phyloP scores from a whole-genome alignment of 2,797 vertebrate species.

The Selene dorsalis region DNA sequence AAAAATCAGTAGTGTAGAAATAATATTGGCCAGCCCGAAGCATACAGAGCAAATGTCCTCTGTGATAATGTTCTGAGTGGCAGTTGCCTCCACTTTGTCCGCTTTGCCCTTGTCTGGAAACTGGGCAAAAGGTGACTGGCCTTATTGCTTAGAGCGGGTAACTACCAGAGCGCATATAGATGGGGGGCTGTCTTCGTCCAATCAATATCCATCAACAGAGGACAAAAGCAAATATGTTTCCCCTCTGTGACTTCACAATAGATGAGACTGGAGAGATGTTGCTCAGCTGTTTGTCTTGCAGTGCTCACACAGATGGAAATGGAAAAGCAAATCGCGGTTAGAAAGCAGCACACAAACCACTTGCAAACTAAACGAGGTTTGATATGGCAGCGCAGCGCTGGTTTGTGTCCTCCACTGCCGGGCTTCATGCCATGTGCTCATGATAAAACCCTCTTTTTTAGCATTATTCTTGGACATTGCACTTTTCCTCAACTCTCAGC shows the following conservation, averaged over 20 bases:
- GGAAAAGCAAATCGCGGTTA: constrained; percentile 44
- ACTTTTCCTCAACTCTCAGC: constrained; percentile 50
- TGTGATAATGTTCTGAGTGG: constrained; percentile 57
- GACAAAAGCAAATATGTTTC: constrained; percentile 64
- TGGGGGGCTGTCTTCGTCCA: constrained; percentile 57
- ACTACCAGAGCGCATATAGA: constrained; percentile 66
- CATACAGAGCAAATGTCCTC: constrained; percentile 56
- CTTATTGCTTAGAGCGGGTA: constrained; percentile 59
- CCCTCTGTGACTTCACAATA: constrained; percentile 63
- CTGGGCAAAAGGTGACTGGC: constrained; percentile 54
- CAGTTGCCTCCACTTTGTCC: constrained; percentile 43
- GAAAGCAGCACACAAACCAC: constrained; percentile 41
- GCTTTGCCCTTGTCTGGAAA: constrained; percentile 68
- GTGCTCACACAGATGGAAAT: constrained; percentile 50
- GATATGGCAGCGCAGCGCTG: constrained; percentile 47
- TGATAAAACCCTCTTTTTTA: constrained; percentile 57
- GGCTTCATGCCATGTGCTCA: constrained; percentile 39
- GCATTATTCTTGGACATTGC: constrained; percentile 45
- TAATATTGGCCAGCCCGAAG: constrained; percentile 57
- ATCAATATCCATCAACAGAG: constrained; percentile 77
- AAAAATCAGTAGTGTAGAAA: constrained; percentile 55
- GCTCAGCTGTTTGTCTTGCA: constrained; percentile 60
- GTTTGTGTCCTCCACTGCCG: constrained; percentile 24
- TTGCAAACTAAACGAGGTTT: constrained; percentile 39
- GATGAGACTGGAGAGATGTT: constrained; percentile 55